phyloP scores from a whole-genome alignment of 2,888 invertebrate species.

The Tiliacea aurago region DNA sequence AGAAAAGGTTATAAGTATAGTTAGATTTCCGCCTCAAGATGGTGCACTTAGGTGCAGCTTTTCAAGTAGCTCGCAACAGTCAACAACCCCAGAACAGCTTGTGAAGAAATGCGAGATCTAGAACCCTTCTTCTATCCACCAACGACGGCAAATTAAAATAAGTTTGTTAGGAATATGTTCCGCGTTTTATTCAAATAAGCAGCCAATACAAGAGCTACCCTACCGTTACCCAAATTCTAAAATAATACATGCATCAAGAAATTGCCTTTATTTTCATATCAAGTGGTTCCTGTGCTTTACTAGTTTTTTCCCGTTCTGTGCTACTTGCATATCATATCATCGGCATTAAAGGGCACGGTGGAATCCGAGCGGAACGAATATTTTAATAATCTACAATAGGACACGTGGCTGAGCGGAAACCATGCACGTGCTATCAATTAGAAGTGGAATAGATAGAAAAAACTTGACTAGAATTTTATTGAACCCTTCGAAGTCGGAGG shows the following conservation, averaged over 20 bases:
- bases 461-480: constrained; percentile 76
- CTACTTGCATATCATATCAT: constrained; percentile 72
- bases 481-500: constrained; percentile 76
- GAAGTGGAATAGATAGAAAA: constrained; percentile 79
- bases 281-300: constrained; percentile 77
- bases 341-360: constrained; percentile 69
- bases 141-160: constrained; percentile 11
- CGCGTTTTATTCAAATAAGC: constrained; percentile 30
- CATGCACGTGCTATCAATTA: constrained; percentile 89
- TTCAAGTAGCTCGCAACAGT: no score
- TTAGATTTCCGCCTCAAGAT: no score
- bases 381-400: constrained; percentile 83
- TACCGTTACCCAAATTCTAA: constrained; percentile 45
- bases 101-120: no score
- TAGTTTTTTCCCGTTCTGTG: constrained; percentile 68
- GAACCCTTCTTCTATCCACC: no score
- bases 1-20: no score
- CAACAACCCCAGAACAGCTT: no score
- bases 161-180: constrained; percentile 6
- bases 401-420: constrained; percentile 88
- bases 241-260: constrained; percentile 62
- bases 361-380: constrained; percentile 82
- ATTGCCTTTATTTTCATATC: constrained; percentile 82
- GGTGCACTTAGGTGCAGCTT: no score
- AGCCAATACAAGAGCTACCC: constrained; percentile 47